Evolutionary conservation across 2,113 vertebrate species (phyloP), one percentile per base, ranked within the genome.

Genomic region (Lagopus muta): DNA sequence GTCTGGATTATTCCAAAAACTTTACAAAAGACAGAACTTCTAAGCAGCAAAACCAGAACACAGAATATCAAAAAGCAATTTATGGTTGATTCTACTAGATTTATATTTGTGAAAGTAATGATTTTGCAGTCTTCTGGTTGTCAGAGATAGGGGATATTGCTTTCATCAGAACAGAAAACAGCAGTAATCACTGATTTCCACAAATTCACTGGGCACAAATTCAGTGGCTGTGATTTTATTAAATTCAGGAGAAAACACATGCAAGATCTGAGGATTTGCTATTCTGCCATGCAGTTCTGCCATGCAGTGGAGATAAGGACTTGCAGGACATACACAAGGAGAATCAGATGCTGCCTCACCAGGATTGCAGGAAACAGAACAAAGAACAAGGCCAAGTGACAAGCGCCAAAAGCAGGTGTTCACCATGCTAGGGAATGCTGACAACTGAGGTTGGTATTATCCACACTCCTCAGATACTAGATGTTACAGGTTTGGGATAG

Each of bases 1-100:
- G 89, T 77, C 28, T 24, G 18, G 71, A 82, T 92, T 86, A 75
- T 83, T 94, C 70, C 36, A 81, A 66, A 65, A 89, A 8, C 11
- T 50, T 80, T 94, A 64, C 38, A 79, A 73, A 73, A 30, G 14
- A 32, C 4, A 10, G 11, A 73, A 36, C 4, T 36, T 42, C 8
- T 30, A 60, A 54, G 21, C 19, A 57, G 32, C 30, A 8, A n/a
- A 70, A 78, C 5, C 54, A 27, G 9, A 92, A 81, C 43, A 27
- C 8, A 27, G 15, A 11, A 72, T 25, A 81, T 10, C 38, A 81
- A 43, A 93, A 42, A 71, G 17, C 30, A 77, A 65, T 61, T 52
- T 61, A 34, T 6, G 4, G 15, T 27, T 61, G 18, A 89, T 72
- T 79, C 38, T 65, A 82, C 79, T 52, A 52, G 83, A 82, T 82